Conservation (phyloP, 2,797 vertebrate species). For the Eremophila alpestris region DNA sequence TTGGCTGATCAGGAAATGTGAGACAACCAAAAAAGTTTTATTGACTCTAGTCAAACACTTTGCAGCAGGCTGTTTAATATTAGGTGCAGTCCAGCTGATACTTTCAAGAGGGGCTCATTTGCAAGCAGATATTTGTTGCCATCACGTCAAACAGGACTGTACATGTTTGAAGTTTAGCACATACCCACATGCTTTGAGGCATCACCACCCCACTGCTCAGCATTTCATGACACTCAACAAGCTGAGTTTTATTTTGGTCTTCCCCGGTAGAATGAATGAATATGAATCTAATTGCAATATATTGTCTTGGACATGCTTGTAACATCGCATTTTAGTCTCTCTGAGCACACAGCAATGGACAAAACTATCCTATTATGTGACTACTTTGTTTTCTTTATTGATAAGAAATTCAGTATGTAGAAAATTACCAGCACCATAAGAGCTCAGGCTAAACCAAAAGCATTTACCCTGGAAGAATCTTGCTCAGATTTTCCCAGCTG, state of each 20-base stretch:
- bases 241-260: background rate
- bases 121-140: background rate
- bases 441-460: slow-evolving; percentile 10
- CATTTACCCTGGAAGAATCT: background rate
- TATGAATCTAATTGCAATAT: background rate
- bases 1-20: background rate
- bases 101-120: background rate
- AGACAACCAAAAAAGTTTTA: background rate
- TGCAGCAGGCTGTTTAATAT: background rate
- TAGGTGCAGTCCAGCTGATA: background rate
- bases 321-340: background rate
- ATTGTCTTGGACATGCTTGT: background rate
- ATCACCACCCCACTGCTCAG: background rate
- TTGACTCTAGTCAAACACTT: background rate
- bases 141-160: background rate
- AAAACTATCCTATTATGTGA: background rate
- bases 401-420: background rate
- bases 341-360: background rate
- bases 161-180: background rate
- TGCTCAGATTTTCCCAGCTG: background rate
- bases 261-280: background rate
- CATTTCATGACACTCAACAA: background rate
- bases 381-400: slow-evolving; percentile 17
- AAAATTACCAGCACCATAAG: background rate
- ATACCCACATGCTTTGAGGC: background rate